Base-by-base conservation (phyloP, 2,888 invertebrate genomes). In the Kuschelorhynchus macadamiae region DNA sequence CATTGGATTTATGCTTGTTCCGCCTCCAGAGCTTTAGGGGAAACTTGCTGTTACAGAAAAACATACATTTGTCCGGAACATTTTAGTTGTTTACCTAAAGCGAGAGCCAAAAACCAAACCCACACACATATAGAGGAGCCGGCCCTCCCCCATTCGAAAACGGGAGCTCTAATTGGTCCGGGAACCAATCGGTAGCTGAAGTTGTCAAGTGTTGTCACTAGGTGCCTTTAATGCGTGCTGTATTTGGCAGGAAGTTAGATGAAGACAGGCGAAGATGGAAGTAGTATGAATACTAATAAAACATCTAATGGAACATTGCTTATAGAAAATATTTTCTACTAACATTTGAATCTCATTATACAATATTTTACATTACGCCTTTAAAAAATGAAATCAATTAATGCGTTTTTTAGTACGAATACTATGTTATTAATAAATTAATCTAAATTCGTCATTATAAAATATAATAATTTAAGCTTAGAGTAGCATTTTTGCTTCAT, bases 21-120 rank as follows among this genome's bases (percentile, higher is more conserved):
- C 56, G 20, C 14, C 39, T 64, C 68, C 68, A 68, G 41, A 21
- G 52, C 14, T 46, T 68, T 39, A 44, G 32, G 25, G 21, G 2
- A n/a, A 63, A 33, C n/a, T 59, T 61, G 57, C 68, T 68, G 44
- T 64, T 47, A 57, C 41, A 68, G 52, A 63, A 67, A 62, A 67
- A 52, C 16, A 52, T 32, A 67, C 4, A 52, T 65, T 56, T 65
- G 56, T 59, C 65, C 52, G 30, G 36, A 39, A 18, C 21, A 46
- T 62, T 44, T 46, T 20, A 41, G 25, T 39, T n/a, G 14, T 47
- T 55, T 39, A 25, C 41, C 39, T 50, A 49, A 56, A 49, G 55
- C 36, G 36, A 46, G 55, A n/a, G 32, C 61, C 14, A n/a, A 30
- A 25, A n/a, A 41, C 61, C 14, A n/a, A 30, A 25, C 42, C 56